phyloP scores from a whole-genome alignment of 2,113 vertebrate genomes.

The Neodontobutis hainanensis region DNA sequence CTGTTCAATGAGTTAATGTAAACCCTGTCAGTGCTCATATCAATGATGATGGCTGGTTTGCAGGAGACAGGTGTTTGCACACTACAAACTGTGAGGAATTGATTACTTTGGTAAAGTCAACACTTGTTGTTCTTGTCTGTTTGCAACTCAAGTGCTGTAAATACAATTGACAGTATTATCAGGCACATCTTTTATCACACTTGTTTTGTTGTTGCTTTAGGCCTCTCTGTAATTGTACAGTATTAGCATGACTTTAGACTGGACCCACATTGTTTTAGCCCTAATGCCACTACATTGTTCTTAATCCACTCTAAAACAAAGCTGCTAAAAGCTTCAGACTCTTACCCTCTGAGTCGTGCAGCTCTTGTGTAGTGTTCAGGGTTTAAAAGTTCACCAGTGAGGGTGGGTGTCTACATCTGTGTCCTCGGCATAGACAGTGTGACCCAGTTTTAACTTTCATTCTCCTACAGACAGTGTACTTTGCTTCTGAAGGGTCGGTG shows the following conservation, averaged over 20 bases:
- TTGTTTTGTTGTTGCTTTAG: neutral
- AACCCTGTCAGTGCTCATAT: slow-evolving; percentile 2
- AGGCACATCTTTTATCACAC: slow-evolving; percentile 1
- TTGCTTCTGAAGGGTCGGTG: slow-evolving; percentile 19
- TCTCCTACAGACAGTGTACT: slow-evolving; percentile 18
- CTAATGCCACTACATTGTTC: slow-evolving; percentile 6
- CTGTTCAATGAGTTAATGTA: slow-evolving; percentile 28
- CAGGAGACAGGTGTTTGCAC: slow-evolving; percentile 1
- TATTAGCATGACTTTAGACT: slow-evolving; percentile 13
- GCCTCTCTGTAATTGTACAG: slow-evolving; percentile 6
- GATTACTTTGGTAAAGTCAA: slow-evolving; percentile 26
- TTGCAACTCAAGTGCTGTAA: slow-evolving; percentile 21
- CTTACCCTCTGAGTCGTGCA: slow-evolving; percentile 5
- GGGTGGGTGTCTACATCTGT: slow-evolving; percentile 9
- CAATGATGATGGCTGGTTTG: neutral
- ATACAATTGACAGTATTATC: neutral
- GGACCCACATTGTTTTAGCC: slow-evolving; percentile 11
- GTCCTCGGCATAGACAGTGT: slow-evolving; percentile 21
- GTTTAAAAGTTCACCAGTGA: slow-evolving; percentile 56
- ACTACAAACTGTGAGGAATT: slow-evolving; percentile 2
- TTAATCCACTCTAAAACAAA: slow-evolving; percentile 19
- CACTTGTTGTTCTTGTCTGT: slow-evolving; percentile 7
- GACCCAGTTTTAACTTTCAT: slow-evolving; percentile 33
- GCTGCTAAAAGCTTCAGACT: slow-evolving; percentile 12
- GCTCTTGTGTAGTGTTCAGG: slow-evolving; percentile 17